Base-by-base conservation (phyloP, 2,888 invertebrate genomes). In the Rapana venosa region DNA sequence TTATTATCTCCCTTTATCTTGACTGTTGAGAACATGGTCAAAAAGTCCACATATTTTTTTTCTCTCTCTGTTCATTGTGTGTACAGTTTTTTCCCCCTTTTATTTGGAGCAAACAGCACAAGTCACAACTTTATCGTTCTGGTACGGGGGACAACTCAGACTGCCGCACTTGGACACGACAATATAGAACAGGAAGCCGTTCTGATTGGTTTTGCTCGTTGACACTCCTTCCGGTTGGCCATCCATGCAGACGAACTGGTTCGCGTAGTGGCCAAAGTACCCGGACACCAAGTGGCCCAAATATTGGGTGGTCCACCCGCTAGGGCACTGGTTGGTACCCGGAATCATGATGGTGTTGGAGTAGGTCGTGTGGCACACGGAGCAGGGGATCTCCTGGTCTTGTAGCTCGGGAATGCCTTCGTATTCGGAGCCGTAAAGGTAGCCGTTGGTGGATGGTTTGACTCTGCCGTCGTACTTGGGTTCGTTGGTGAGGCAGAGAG, bases 311-410 rank as follows among this genome's bases (percentile, higher is more conserved):
- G 30, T 85, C 84, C 84, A 85, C 22, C 84, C 84, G 11, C 6
- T 13, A 4, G 84, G 84, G 15, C 84, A 85, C 2, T 4, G 6
- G 58, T 2, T n/a, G 58, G 58, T 85, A 15, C 36, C 58, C 5
- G 84, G 84, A 2, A 85, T 20, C 84, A 85, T 85, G 58, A 85
- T 56, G n/a, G 84, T 85, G 84, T 11, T 85, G 84, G 84, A 8
- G 2, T 85, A 17, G 58, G 56, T 0, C 30, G 84, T 36, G 13
- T 20, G 56, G 17, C 84, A 85, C 30, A 85, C 84, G 58, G 84
- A 85, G 84, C 84, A 85, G 0, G 58, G 56, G 30, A 85, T 26
- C 4, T 85, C 84, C 13, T 58, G 36, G 84, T 85, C 20, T 0
- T 85, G 56, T 5, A 58, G 58, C 13, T n/a, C 58, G 0, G 13